These are phyloP conservation scores for Parelbella ahira DNA, from an alignment of 2,888 invertebrate genomes.

Conservation along the genomic window DNA sequence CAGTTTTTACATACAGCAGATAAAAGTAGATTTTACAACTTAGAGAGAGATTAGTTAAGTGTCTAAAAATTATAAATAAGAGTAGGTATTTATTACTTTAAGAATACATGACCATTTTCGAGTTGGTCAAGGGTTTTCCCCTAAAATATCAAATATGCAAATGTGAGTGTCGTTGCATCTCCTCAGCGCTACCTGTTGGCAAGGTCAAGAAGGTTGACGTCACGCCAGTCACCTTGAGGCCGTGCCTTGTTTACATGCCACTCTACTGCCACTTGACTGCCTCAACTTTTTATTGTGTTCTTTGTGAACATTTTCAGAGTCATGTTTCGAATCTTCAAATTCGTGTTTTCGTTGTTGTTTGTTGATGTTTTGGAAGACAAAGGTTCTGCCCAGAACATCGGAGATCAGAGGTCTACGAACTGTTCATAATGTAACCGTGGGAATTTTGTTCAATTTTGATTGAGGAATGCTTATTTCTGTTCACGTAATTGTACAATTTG, in stretches of 20 bases:
- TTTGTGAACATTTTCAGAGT: slow-evolving; percentile 9
- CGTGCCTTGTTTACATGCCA: slow-evolving; percentile 3
- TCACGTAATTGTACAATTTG: no score
- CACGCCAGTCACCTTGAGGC: slow-evolving; percentile 18
- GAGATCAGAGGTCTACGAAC: not conserved
- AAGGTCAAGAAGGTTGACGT: slow-evolving; percentile 24
- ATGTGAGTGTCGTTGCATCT: slow-evolving; percentile 17
- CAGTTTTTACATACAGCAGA: no score
- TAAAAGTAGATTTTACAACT: no score
- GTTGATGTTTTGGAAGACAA: slow-evolving; percentile 5
- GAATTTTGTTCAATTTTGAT: no score
- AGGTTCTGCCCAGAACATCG: slow-evolving; percentile 1
- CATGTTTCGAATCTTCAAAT: slow-evolving; percentile 9
- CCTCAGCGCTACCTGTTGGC: slow-evolving; percentile 17
- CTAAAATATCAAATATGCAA: slow-evolving; percentile 20
- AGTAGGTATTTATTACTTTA: no score
- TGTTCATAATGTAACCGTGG: no score
- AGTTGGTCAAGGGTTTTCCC: slow-evolving; percentile 5
- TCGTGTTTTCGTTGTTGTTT: no score
- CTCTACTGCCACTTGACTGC: slow-evolving; percentile 8
- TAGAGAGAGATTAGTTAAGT: no score
- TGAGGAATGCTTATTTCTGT: no score
- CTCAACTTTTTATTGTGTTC: slow-evolving; percentile 12
- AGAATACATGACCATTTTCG: no score
- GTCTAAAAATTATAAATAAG: no score